phyloP scores from a whole-genome alignment of 1,140 invertebrate genomes.

The Reticulitermes speratus region DNA sequence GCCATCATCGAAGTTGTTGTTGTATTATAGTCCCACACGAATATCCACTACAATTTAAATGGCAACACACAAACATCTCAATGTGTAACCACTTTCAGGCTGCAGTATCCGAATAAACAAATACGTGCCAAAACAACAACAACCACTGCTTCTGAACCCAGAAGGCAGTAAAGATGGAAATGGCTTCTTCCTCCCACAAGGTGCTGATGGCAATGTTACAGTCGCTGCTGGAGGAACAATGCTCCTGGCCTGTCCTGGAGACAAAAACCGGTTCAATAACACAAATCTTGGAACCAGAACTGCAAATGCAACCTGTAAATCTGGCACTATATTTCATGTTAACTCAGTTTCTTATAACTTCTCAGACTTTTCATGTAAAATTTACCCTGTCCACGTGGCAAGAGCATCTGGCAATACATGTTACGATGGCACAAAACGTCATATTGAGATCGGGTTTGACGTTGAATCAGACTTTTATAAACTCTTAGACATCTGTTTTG shows the following conservation, averaged over 20 bases:
- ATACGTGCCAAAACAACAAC: conserved; percentile 23
- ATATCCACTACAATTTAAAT: too few species aligned
- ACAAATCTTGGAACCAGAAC: not conserved
- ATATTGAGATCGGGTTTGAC: conserved; percentile 38
- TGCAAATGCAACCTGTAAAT: not conserved
- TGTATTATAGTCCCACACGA: too few species aligned
- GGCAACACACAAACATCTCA: not conserved
- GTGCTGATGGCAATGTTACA: not conserved
- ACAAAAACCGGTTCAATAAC: not conserved
- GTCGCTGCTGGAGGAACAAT: conserved; percentile 3
- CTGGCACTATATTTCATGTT: conserved; percentile 24
- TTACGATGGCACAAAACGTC: conserved; percentile 18
- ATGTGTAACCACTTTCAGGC: conserved; percentile 7
- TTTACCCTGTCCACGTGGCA: conserved; percentile 27
- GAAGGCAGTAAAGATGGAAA: conserved; percentile 2
- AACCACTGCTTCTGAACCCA: conserved; percentile 28
- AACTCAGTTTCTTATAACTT: conserved; percentile 15
- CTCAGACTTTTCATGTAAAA: conserved; percentile 32
- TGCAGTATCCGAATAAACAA: conserved; percentile 25
- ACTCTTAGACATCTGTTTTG: conserved; percentile 38
- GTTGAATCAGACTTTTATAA: conserved; percentile 33
- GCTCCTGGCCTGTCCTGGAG: conserved; percentile 24
- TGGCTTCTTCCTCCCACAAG: conserved; percentile 20
- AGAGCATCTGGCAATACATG: conserved; percentile 34
- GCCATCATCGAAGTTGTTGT: too few species aligned